phyloP scores from a whole-genome alignment of 2,797 vertebrate species.

The Gymnoscopelus braueri region DNA sequence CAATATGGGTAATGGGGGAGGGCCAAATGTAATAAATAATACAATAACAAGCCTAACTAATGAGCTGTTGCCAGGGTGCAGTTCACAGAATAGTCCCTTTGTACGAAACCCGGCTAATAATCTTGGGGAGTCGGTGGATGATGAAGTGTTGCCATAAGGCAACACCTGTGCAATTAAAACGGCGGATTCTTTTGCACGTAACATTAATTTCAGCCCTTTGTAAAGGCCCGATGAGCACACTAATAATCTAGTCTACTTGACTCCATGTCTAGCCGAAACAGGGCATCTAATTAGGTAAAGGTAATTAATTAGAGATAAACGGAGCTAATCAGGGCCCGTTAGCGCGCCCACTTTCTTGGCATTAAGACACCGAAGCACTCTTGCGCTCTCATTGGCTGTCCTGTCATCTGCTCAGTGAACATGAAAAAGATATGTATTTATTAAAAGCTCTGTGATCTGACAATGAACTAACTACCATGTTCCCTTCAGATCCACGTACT shows the following conservation, averaged over 20 bases:
- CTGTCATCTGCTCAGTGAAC: slow-evolving; percentile 58
- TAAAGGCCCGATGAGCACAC: slow-evolving; percentile 97
- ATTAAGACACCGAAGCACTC: slow-evolving; percentile 91
- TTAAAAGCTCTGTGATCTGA: slow-evolving; percentile 62
- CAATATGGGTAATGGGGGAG: slow-evolving; percentile 98
- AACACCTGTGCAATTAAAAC: slow-evolving; percentile 99
- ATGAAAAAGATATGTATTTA: slow-evolving; percentile 72
- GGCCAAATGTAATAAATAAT: slow-evolving; percentile 99
- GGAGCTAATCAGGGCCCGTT: slow-evolving; percentile 99
- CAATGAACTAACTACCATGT: slow-evolving; percentile 44
- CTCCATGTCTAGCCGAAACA: slow-evolving; percentile 96
- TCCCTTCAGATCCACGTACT: slow-evolving; percentile 48
- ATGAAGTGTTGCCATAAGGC: slow-evolving; percentile 99
- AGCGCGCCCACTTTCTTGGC: slow-evolving; percentile 93
- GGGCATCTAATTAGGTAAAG: slow-evolving; percentile 99
- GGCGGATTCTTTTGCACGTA: slow-evolving; percentile 92
- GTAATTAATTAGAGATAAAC: slow-evolving; percentile 99
- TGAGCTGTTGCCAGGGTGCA: slow-evolving; percentile 97
- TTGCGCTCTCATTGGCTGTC: slow-evolving; percentile 84
- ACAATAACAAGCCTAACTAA: slow-evolving; percentile 99
- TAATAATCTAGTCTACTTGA: slow-evolving; percentile 99
- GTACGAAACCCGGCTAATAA: slow-evolving; percentile 94
- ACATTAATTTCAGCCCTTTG: slow-evolving; percentile 99
- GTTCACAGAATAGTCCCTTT: slow-evolving; percentile 94
- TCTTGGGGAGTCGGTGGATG: slow-evolving; percentile 94